These are phyloP conservation scores for Tachysurus fulvidraco DNA, from an alignment of 2,113 vertebrate species.

Conservation along the genomic window DNA sequence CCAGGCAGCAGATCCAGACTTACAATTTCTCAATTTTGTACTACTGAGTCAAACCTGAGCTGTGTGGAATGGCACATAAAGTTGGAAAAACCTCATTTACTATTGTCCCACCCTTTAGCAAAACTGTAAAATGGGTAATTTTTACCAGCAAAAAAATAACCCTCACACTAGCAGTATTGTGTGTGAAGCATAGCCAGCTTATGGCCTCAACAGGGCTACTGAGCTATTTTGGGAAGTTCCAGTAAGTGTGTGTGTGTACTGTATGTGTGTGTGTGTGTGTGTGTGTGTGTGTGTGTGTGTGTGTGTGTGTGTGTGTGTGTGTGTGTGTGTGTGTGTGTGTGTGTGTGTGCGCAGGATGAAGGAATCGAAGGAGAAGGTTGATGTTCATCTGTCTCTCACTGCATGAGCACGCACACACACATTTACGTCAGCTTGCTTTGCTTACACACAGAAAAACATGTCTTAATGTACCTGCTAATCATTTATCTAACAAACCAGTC, in stretches of 20 bases:
- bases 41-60: neutral
- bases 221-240: constrained; percentile 21
- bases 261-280: neutral
- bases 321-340: neutral
- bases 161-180: constrained; percentile 8
- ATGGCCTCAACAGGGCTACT: neutral
- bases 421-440: neutral
- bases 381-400: neutral
- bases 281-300: neutral
- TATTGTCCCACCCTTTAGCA: constrained; percentile 3
- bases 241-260: constrained; percentile 9
- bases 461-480: neutral
- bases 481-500: neutral
- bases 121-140: constrained; percentile 14
- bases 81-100: neutral
- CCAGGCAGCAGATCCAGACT: neutral
- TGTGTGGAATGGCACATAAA: neutral
- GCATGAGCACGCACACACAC: neutral
- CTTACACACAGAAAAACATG: neutral
- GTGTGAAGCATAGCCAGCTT: constrained; percentile 9
- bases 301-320: neutral
- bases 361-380: neutral
- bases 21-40: no score
- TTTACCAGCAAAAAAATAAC: neutral
- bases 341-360: constrained; percentile 6